These are phyloP conservation scores for Paracentrotus lividus DNA, from an alignment of 53 echinoderm and acorn worm species.

Conservation along the genomic window DNA sequence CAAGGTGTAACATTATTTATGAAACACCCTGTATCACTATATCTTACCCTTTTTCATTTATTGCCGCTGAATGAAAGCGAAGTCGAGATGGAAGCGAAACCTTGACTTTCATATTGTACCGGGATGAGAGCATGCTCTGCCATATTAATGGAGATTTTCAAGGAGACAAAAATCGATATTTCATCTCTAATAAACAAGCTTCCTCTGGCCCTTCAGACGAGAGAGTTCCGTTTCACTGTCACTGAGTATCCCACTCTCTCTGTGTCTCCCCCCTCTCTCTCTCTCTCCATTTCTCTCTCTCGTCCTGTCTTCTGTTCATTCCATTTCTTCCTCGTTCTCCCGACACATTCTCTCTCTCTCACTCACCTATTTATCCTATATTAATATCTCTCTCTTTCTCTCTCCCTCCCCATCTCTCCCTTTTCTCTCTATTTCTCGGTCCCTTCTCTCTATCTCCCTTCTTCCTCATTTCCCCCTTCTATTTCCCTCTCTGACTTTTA, in stretches of 20 bases:
- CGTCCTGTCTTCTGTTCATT: not conserved
- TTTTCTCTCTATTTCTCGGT: not conserved
- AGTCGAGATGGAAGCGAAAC: slow-evolving; percentile 26
- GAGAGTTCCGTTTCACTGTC: slow-evolving; percentile 20
- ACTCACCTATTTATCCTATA: too few species aligned
- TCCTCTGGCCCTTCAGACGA: not conserved
- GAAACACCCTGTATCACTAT: not conserved
- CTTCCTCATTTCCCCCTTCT: not conserved
- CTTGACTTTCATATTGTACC: slow-evolving; percentile 44
- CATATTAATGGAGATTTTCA: slow-evolving; percentile 54
- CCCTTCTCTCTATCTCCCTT: not conserved
- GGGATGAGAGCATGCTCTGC: slow-evolving; percentile 23
- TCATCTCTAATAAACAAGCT: slow-evolving; percentile 50
- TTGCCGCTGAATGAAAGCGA: not conserved
- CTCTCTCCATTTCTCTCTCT: not conserved
- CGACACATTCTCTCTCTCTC: not conserved
- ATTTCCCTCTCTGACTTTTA: not conserved
- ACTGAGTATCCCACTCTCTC: not conserved
- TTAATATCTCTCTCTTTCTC: not conserved
- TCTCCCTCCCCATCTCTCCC: not conserved
- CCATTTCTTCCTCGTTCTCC: too few species aligned
- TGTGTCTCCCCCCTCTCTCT: not conserved
- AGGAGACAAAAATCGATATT: slow-evolving; percentile 53
- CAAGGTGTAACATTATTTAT: too few species aligned
- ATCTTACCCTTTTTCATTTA: not conserved